Evolutionary conservation across 2,797 vertebrate genomes (phyloP).

Genomic region (Octomys mimax): DNA sequence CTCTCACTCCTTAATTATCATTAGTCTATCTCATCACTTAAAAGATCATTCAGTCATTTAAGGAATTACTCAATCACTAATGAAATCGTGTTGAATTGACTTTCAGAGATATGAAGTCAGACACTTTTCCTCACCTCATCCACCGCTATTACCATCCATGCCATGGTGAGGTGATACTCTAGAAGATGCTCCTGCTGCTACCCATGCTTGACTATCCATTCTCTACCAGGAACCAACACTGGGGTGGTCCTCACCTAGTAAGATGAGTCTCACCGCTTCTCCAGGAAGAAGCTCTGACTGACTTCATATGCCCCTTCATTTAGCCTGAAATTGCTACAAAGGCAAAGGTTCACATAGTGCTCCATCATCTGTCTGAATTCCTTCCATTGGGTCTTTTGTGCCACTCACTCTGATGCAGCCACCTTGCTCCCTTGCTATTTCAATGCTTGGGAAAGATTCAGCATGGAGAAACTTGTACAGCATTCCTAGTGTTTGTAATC

Average conservation of each 20-base stretch:
- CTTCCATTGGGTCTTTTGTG: neutral
- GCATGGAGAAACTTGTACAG: neutral
- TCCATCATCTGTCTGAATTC: neutral
- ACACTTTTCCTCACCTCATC: neutral
- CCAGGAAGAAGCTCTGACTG: neutral
- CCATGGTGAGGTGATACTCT: neutral
- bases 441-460: neutral
- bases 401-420: neutral
- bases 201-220: neutral
- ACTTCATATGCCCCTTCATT: neutral
- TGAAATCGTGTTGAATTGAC: neutral
- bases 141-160: neutral
- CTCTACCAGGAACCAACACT: neutral
- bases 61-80: neutral
- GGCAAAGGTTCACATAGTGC: accelerated
- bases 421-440: neutral
- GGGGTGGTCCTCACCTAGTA: neutral
- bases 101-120: neutral
- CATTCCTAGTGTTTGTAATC: neutral
- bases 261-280: neutral
- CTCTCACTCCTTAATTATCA: neutral
- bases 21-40: neutral
- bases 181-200: neutral
- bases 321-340: neutral
- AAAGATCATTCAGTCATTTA: neutral